Base-by-base conservation (phyloP, 2,797 vertebrate genomes). In the Poecilia velifera region DNA sequence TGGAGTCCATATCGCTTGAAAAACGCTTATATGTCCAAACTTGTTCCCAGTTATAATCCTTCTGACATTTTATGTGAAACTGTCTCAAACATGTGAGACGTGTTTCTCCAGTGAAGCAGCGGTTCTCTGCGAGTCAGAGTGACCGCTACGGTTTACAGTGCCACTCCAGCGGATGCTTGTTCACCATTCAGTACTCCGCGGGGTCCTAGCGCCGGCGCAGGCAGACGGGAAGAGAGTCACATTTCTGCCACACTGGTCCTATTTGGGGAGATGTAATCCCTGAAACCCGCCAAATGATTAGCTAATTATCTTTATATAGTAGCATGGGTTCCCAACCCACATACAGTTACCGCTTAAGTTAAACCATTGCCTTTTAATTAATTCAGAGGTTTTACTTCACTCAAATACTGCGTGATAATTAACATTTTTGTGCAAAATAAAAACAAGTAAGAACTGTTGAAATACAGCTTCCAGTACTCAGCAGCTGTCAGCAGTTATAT, bases 151-250 rank as follows among this genome's bases (percentile, higher is more conserved):
- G 53, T 83, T 86, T 46, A 66, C 9, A 73, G 78, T 70, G 79
- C 28, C 77, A 85, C 22, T 84, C 66, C 82, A 62, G 80, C 74
- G 39, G 79, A 78, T 59, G 47, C 83, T 47, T 71, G 59, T 22
- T 81, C 77, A 6, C 55, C 70, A 39, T 14, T 64, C 77, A 5
- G 45, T 3, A 14, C 71, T 64, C 68, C 82, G 0, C 89, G 1
- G 84, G 94, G 94, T 94, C 94, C 90, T 92, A 93, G 82, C 20
- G 90, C 84, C 34, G 2, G 75, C 5, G 4, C 0, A 0, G 4
- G 55, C 53, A 0, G 6, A 9, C 28, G 0, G 3, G 10, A 2
- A 6, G n/a, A 20, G 41, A 66, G 4, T 12, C 36, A 45, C 45
- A 28, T 5, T 53, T 45, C 28, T 34, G 16, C 74, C 34, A 62